Conservation (phyloP, 2,888 invertebrate species). For the Lobophora halterata region DNA sequence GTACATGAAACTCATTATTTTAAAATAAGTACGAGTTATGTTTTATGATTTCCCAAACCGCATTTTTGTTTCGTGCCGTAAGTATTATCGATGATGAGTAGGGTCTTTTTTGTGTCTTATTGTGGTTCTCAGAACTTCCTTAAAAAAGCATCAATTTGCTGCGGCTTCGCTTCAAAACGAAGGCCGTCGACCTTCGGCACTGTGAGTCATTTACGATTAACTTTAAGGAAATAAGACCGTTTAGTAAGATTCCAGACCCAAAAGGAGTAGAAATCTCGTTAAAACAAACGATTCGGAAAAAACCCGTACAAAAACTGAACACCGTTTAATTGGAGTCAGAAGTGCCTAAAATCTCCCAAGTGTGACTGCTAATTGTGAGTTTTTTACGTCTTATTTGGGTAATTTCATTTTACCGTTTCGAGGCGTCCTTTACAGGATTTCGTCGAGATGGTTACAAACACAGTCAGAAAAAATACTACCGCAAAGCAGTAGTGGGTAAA, state of each 20-base stretch:
- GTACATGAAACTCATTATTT: too few species aligned
- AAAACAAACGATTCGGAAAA: conserved; percentile 18
- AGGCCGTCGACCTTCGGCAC: conserved; percentile 52
- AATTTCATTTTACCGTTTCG: too few species aligned
- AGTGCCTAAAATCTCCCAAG: too few species aligned
- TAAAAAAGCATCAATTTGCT: conserved; percentile 49
- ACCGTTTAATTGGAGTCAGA: conserved; percentile 3
- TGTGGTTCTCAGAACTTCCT: conserved; percentile 53
- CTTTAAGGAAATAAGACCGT: conserved; percentile 42
- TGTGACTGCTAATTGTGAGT: conserved; percentile 3
- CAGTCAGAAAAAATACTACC: too few species aligned
- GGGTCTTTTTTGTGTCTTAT: conserved; percentile 43
- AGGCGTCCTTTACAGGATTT: too few species aligned
- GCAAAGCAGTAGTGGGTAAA: too few species aligned
- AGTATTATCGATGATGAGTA: conserved; percentile 42
- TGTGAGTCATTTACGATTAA: conserved; percentile 51
- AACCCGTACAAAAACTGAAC: conserved; percentile 2
- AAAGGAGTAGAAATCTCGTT: conserved; percentile 15
- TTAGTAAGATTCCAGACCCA: conserved; percentile 25
- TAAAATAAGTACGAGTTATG: not conserved
- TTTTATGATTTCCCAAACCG: conserved; percentile 22
- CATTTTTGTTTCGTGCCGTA: conserved; percentile 42
- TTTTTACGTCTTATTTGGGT: too few species aligned
- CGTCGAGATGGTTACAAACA: too few species aligned
- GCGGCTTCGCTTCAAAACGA: conserved; percentile 44